These are phyloP conservation scores for Pimephales promelas DNA, from an alignment of 2,113 vertebrate genomes.

Conservation along the genomic window DNA sequence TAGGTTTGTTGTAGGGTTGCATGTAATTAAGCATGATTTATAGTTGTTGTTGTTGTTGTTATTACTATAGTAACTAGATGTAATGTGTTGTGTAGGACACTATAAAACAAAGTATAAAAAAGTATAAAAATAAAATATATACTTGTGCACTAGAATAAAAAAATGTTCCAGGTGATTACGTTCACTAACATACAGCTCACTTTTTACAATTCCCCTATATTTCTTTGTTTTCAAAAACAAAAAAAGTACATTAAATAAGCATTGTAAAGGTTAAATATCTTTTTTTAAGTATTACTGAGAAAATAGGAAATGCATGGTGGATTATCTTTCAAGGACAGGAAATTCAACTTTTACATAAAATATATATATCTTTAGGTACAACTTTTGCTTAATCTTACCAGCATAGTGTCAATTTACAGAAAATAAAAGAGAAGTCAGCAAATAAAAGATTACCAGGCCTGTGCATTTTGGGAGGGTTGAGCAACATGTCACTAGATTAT, in stretches of 20 bases:
- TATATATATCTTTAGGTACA: not conserved
- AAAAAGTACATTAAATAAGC: not conserved
- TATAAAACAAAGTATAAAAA: no score
- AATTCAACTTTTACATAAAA: not conserved
- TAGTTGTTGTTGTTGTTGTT: no score
- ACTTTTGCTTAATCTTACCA: not conserved
- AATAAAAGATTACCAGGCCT: not conserved
- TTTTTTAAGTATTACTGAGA: not conserved
- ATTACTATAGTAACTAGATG: no score
- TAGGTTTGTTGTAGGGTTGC: no score
- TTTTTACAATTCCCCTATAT: not conserved
- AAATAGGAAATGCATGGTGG: not conserved
- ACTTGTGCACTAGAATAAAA: no score
- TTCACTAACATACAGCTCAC: not conserved
- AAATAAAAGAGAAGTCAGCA: constrained; percentile 9
- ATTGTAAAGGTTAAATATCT: not conserved
- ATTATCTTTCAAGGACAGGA: not conserved
- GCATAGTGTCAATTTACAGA: not conserved
- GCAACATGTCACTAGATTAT: not conserved
- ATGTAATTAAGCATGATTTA: no score
- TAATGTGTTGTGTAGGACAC: no score
- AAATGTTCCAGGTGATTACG: not conserved
- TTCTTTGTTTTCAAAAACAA: not conserved
- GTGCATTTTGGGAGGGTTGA: not conserved
- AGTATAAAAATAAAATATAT: no score